Base-by-base conservation (phyloP, 2,888 invertebrate species). In the Ethmia dodecea region DNA sequence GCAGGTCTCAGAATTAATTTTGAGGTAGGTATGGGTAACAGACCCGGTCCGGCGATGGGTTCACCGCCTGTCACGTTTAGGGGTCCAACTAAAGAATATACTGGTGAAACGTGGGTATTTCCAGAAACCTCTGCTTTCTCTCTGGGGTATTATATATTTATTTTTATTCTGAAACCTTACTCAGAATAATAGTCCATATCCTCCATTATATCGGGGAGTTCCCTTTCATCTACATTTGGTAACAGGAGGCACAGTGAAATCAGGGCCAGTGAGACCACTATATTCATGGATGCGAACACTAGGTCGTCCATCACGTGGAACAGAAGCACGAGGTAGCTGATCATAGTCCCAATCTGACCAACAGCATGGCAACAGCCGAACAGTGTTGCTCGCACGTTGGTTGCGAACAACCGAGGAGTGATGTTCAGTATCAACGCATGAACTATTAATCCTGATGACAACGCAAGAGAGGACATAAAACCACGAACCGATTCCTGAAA, bases 181-280 rank as follows among this genome's bases (percentile, higher is more conserved):
- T 81, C 81, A 15, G 69, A 68, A 55, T 72, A 84, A 49, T 78
- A 80, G 52, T 83, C 83, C 84, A 83, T 83, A 43, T 84, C 83
- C 31, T 63, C 66, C 29, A 80, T 51, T 13, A 76, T 49, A 48
- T 84, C 83, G 0, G 83, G 83, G 28, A 83, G 39, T 49, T 84
- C 83, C 43, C 83, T 62, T n/a, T 57, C 54, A 45, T 83, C 83
- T 1, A 80, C 70, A 42, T 80, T 65, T 5, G 75, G 71, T 6
- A 81, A 45, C 1, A 68, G 29, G 30, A 65, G 62, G 28, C 73
- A 71, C 24, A 78, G 33, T 6, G 56, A 53, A 16, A 47, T 45
- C 11, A 77, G 38, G 2, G 54, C 38, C 5, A 72, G 18, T 3
- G 62, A 61, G 2, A 69, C 46, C 2, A 43, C 51, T 1, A 67